Percentiles rank a stretch among this genome's conserved stretches.
Evolutionary conservation across 30 jellyfish, hydroid and myxozoan genomes (phyloP).

Genomic region (Nemopilema nomurai): DNA sequence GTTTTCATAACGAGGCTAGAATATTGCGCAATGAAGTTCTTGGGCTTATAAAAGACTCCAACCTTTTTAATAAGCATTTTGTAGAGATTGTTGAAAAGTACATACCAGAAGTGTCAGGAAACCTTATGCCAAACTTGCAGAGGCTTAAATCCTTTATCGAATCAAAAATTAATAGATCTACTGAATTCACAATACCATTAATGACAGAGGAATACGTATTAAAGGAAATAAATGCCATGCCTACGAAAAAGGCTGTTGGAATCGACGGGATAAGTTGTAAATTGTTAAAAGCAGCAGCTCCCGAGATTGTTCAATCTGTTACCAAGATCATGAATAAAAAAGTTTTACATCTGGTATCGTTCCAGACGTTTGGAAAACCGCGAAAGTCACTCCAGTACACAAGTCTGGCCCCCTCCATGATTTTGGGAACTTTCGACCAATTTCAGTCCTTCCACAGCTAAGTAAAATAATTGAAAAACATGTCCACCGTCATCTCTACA

Average conservation of each 20-base stretch:
- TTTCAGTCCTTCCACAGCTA: conserved; percentile 34
- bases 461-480: conserved; percentile 23
- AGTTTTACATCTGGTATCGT: conserved; percentile 19
- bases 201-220: conserved; percentile 7
- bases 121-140: conserved; percentile 31
- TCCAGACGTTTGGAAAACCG: conserved; percentile 32
- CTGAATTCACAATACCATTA: conserved; percentile 4
- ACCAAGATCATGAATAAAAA: conserved; percentile 7
- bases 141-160: conserved; percentile 25
- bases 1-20: conserved; percentile 19
- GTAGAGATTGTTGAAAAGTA: background rate
- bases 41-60: conserved; percentile 31
- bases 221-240: conserved; percentile 15
- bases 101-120: conserved; percentile 28
- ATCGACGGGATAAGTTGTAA: conserved; percentile 14
- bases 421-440: conserved; percentile 34
- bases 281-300: background rate
- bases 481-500: conserved; percentile 38
- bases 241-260: background rate
- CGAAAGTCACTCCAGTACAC: conserved; percentile 29
- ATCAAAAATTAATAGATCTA: conserved; percentile 22
- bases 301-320: conserved; percentile 17
- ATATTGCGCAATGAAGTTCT: conserved; percentile 29
- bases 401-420: conserved; percentile 38
- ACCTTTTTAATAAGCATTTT: background rate